These are phyloP conservation scores for Spilosoma lubricipeda DNA, from an alignment of 2,888 invertebrate genomes.

Conservation along the genomic window DNA sequence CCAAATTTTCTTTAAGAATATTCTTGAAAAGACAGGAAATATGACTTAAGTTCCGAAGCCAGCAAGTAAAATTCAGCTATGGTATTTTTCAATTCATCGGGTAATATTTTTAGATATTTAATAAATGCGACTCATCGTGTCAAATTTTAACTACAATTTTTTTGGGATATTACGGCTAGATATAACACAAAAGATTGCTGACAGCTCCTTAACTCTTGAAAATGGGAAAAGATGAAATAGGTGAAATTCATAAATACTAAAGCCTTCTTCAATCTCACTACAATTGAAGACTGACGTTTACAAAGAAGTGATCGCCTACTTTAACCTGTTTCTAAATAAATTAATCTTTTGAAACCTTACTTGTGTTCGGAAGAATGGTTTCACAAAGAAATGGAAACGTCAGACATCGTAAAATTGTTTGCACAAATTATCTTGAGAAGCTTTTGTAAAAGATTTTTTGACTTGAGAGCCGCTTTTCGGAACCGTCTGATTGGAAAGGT, in stretches of 20 bases:
- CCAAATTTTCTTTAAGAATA: not conserved
- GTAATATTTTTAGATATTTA: not conserved
- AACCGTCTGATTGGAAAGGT: not conserved
- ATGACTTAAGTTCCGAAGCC: not conserved
- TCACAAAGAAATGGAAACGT: not conserved
- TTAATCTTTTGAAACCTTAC: conserved; percentile 12
- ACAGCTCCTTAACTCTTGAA: not conserved
- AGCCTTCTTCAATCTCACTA: not conserved
- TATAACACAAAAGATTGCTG: not conserved
- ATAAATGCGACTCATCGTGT: too few relatives aligned
- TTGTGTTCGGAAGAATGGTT: not conserved
- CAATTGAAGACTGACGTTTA: not conserved
- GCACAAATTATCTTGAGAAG: not conserved
- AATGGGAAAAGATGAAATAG: not conserved
- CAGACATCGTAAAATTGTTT: not conserved
- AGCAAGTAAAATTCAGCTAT: not conserved
- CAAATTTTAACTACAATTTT: too few relatives aligned
- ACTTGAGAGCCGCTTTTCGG: not conserved
- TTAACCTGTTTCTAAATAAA: conserved; percentile 34
- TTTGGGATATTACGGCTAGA: not conserved
- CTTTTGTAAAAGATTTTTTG: not conserved
- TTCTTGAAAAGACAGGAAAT: not conserved
- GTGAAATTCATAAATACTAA: not conserved
- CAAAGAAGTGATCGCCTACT: not conserved
- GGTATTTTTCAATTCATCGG: not conserved